phyloP scores from a whole-genome alignment of 1,140 invertebrate species.

The Drosophila kepulauana region DNA sequence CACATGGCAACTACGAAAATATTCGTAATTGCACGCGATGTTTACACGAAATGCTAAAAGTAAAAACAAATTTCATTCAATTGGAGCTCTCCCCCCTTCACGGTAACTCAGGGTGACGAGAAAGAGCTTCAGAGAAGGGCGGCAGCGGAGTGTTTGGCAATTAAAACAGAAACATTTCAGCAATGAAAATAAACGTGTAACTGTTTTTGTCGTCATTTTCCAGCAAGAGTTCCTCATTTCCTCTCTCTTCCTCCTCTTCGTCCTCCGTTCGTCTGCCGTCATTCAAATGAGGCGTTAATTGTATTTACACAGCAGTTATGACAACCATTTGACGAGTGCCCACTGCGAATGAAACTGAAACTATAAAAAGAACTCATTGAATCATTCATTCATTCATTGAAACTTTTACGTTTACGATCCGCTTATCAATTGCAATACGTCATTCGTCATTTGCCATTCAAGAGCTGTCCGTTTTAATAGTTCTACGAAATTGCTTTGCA shows the following conservation, averaged over 20 bases:
- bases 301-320: conserved; percentile 62
- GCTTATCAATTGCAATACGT: background rate
- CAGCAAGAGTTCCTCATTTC: background rate
- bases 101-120: conserved; percentile 13
- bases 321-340: conserved; percentile 21
- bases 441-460: too few species aligned
- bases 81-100: conserved; percentile 15
- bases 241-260: background rate
- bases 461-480: conserved; percentile 1
- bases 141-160: conserved; percentile 28
- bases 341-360: conserved; percentile 3
- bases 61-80: conserved; percentile 52
- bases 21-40: conserved; percentile 76
- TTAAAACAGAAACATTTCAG: conserved; percentile 53
- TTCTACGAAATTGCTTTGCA: conserved; percentile 1
- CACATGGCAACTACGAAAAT: conserved; percentile 36
- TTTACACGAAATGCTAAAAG: conserved; percentile 60
- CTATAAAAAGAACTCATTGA: conserved; percentile 32
- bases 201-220: conserved; percentile 52
- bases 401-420: conserved; percentile 5
- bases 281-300: conserved; percentile 63
- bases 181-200: conserved; percentile 64
- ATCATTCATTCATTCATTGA: conserved; percentile 8
- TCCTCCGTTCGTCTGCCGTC: background rate
- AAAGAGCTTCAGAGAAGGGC: conserved; percentile 13